A percentile compares a stretch with the other conserved stretches of the same genome.
These are phyloP conservation scores for Apamea crenata DNA, from an alignment of 2,888 invertebrate species.

Conservation along the genomic window DNA sequence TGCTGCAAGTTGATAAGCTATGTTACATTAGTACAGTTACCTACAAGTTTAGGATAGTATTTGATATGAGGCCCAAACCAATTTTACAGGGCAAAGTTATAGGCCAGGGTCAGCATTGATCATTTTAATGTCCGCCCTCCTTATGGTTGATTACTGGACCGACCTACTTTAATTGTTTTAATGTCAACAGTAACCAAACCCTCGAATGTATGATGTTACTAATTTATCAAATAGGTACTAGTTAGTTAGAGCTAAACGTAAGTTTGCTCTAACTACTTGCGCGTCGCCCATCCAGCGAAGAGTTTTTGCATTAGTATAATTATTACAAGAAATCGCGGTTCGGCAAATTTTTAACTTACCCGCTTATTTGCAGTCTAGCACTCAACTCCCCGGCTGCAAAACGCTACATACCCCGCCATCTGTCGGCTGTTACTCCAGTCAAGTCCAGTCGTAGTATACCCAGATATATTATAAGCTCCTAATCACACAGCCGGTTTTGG, in stretches of 20 bases:
- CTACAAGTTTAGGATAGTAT: background rate
- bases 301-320: background rate
- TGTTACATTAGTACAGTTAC: no score
- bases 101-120: conserved; percentile 9
- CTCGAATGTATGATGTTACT: conserved; percentile 1
- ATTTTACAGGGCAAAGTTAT: conserved; percentile 27
- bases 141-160: conserved; percentile 17
- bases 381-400: background rate
- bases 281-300: no score
- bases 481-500: background rate
- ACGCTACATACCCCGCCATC: conserved; percentile 14
- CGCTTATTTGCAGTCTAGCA: background rate
- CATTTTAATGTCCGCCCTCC: conserved; percentile 19
- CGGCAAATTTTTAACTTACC: background rate
- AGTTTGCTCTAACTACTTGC: background rate
- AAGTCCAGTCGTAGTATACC: no score
- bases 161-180: conserved; percentile 36
- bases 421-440: background rate
- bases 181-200: conserved; percentile 21
- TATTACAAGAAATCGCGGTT: background rate
- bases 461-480: background rate
- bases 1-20: background rate
- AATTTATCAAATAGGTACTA: background rate
- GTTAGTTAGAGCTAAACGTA: background rate
- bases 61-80: background rate